A percentile compares a stretch with the other conserved stretches of the same genome.
Conservation (phyloP, 2,797 vertebrate genomes). For the Meriones psammophilus region DNA sequence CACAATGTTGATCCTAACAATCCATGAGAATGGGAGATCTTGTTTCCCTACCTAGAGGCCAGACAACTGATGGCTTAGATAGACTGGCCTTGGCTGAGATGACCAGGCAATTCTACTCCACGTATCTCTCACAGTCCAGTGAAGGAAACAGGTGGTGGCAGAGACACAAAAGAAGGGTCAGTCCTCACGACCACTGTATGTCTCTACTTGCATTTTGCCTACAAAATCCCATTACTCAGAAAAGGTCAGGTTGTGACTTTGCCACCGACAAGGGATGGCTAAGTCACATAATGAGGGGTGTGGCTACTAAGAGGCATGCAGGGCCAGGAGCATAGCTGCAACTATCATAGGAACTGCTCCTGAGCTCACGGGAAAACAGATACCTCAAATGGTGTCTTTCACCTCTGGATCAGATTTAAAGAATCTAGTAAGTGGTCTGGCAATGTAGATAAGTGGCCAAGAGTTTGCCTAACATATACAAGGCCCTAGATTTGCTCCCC, state of each 20-base stretch:
- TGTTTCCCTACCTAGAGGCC: background rate
- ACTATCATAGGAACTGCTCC: background rate
- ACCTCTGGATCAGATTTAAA: background rate
- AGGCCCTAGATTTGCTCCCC: background rate
- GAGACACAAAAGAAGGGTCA: background rate
- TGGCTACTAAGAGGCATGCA: accelerated
- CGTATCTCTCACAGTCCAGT: background rate
- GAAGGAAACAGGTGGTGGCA: background rate
- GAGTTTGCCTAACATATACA: background rate
- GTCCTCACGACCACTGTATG: background rate
- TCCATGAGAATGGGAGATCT: background rate
- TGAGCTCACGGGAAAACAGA: background rate
- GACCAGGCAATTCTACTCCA: background rate
- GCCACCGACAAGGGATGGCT: background rate
- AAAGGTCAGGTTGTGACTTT: background rate
- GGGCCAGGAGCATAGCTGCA: no score
- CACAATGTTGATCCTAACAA: background rate
- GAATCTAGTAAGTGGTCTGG: background rate
- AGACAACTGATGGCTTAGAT: background rate
- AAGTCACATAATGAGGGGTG: background rate
- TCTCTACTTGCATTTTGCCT: background rate
- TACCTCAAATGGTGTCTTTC: background rate
- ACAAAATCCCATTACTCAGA: background rate
- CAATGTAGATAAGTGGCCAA: background rate
- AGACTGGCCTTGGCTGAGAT: background rate